Conservation (phyloP, 2,797 vertebrate genomes). For the Mionectes olivaceus region DNA sequence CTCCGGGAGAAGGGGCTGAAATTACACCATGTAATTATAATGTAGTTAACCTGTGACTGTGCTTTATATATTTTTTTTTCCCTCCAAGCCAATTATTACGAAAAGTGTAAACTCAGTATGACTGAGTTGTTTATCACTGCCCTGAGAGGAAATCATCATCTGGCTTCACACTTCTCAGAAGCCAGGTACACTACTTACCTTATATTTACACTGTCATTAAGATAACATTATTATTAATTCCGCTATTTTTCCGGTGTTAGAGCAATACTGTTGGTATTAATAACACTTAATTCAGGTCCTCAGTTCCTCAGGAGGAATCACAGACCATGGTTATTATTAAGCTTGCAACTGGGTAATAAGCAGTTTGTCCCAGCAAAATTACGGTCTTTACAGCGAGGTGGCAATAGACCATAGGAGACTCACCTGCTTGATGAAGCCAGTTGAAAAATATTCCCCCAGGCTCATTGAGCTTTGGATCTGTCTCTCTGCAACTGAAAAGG, state of each 20-base stretch:
- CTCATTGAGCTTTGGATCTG: background rate
- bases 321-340: slow-evolving; percentile 42
- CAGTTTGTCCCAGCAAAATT: slow-evolving; percentile 48
- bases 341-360: slow-evolving; percentile 27
- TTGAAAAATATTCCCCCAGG: background rate
- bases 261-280: slow-evolving; percentile 44
- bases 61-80: background rate
- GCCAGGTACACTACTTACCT: slow-evolving; percentile 24
- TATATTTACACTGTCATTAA: slow-evolving; percentile 40
- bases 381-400: background rate
- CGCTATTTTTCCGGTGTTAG: background rate
- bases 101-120: slow-evolving; percentile 45
- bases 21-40: slow-evolving; percentile 59
- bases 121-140: slow-evolving; percentile 57
- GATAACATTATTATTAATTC: slow-evolving; percentile 55
- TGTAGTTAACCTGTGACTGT: slow-evolving; percentile 43
- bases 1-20: slow-evolving; percentile 49
- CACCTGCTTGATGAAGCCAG: background rate
- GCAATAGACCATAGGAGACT: background rate
- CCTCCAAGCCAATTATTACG: slow-evolving; percentile 56
- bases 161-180: slow-evolving; percentile 10
- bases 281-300: slow-evolving; percentile 45
- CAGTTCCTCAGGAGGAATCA: slow-evolving; percentile 45
- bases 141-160: slow-evolving; percentile 37
- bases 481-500: background rate